Conservation (phyloP, 2,797 vertebrate genomes). For the Phoebastria nigripes region DNA sequence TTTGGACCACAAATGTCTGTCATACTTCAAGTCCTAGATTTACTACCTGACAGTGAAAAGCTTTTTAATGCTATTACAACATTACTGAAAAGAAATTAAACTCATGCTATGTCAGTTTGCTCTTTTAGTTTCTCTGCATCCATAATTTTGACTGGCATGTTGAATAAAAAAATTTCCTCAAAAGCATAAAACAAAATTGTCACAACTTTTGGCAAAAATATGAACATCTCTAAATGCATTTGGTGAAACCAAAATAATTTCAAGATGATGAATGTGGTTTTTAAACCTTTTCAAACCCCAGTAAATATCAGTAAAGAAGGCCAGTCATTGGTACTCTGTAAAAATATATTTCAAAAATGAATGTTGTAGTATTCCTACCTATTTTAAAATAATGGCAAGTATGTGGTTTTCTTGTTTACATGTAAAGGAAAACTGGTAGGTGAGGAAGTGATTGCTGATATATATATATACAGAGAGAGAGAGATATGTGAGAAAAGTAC, state of each 20-base stretch:
- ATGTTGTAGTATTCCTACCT: not conserved
- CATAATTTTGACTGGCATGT: not conserved
- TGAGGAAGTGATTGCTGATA: not conserved
- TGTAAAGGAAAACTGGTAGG: not conserved
- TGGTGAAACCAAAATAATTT: not conserved
- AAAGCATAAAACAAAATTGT: not conserved
- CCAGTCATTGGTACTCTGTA: not conserved
- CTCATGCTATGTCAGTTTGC: not conserved
- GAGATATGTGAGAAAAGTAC: not conserved
- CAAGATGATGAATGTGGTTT: not conserved
- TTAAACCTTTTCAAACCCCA: not conserved
- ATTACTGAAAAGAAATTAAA: not conserved
- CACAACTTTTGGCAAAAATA: not conserved
- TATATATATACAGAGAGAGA: not conserved
- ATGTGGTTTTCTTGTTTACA: not conserved
- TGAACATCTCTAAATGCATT: not conserved
- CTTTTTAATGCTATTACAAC: not conserved
- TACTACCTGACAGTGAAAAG: not conserved
- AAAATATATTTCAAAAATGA: not conserved
- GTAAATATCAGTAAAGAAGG: not conserved
- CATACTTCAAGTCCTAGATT: slow-evolving; percentile 4
- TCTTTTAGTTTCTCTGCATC: not conserved
- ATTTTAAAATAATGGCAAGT: not conserved
- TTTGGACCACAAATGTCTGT: not conserved
- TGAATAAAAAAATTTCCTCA: not conserved